Evolutionary conservation across 1,140 invertebrate species (phyloP).

Genomic region (Drosophila quadrilineata): DNA sequence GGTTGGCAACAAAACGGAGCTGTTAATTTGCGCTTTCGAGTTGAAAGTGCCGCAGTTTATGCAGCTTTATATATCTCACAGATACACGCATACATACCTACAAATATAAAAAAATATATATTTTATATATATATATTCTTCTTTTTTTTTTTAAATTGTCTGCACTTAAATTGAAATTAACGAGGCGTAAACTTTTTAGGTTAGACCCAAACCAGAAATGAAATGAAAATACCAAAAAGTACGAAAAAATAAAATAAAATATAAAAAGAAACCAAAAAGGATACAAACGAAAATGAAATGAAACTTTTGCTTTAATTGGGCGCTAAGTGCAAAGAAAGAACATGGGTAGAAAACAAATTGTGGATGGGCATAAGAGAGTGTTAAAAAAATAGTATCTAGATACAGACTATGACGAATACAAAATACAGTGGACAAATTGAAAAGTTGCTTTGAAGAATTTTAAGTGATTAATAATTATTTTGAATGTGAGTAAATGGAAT

Average conservation of each 20-base stretch:
- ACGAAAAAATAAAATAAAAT: too few relatives aligned
- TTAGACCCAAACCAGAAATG: constrained; percentile 25
- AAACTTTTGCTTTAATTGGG: constrained; percentile 70
- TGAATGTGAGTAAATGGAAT: too few relatives aligned
- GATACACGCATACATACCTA: constrained; percentile 4
- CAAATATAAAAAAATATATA: constrained; percentile 1
- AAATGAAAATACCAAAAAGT: constrained; percentile 1
- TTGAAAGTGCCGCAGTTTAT: constrained; percentile 51
- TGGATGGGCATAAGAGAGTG: constrained; percentile 21
- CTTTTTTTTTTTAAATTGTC: constrained; percentile 67
- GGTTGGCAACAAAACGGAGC: constrained; percentile 46
- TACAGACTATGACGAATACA: background rate
- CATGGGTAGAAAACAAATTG: background rate
- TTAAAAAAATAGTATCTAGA: background rate
- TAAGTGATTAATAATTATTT: too few relatives aligned
- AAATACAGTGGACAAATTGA: background rate
- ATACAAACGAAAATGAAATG: constrained; percentile 39
- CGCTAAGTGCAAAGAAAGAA: constrained; percentile 56
- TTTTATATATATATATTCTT: constrained; percentile 3
- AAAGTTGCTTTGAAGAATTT: background rate
- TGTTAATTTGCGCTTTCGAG: constrained; percentile 74
- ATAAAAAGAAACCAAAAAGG: too few relatives aligned
- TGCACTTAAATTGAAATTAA: constrained; percentile 80
- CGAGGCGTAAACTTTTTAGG: constrained; percentile 71
- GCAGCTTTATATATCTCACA: constrained; percentile 9